A percentile compares a stretch with the other conserved stretches of the same genome.
phyloP scores from a whole-genome alignment of 2,797 vertebrate genomes.

The Lepidocolaptes lacrymiger region DNA sequence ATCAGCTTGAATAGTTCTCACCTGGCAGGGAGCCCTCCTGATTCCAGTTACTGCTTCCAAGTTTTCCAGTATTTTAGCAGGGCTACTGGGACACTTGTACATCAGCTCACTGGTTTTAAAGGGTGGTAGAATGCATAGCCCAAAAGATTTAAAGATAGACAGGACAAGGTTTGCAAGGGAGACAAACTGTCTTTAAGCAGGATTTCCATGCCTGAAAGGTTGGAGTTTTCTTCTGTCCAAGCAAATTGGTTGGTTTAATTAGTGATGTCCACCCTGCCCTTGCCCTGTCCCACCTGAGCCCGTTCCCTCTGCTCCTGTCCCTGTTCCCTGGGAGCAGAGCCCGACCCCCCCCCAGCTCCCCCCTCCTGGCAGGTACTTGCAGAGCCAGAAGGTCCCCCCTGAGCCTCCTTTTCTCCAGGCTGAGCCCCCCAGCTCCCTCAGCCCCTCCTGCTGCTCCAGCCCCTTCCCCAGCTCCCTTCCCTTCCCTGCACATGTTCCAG shows the following conservation, averaged over 20 bases:
- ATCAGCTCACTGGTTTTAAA: neutral
- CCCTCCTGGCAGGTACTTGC: neutral
- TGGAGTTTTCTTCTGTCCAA: neutral
- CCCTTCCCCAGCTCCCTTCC: neutral
- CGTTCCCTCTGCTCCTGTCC: neutral
- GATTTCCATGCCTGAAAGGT: neutral
- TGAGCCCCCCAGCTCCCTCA: neutral
- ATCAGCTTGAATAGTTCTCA: neutral
- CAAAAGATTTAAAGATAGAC: neutral
- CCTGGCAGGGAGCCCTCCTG: accelerated
- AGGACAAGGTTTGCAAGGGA: neutral
- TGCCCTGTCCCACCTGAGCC: neutral
- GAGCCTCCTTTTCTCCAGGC: neutral
- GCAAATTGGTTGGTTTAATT: neutral
- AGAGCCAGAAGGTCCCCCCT: neutral
- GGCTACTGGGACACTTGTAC: neutral
- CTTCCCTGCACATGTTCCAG: accelerated
- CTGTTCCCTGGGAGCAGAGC: neutral
- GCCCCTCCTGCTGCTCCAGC: accelerated
- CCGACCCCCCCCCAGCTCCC: accelerated
- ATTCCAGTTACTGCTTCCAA: neutral
- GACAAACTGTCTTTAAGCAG: neutral
- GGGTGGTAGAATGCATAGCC: neutral
- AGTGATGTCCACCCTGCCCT: neutral
- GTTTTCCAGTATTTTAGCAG: neutral